These are phyloP conservation scores for Cantharis nigra DNA, from an alignment of 2,888 invertebrate genomes.

Conservation along the genomic window DNA sequence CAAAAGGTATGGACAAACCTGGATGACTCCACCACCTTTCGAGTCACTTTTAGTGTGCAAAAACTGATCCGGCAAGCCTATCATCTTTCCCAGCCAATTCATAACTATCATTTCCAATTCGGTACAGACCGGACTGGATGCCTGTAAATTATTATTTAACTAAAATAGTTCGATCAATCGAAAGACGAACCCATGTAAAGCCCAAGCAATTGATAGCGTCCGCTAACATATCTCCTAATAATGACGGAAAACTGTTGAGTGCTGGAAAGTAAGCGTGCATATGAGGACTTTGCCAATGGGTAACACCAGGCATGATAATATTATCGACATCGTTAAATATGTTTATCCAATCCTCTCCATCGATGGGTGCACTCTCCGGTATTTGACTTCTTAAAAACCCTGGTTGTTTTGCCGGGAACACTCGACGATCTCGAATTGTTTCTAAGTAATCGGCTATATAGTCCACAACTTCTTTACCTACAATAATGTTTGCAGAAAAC, in stretches of 20 bases:
- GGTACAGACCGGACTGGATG: constrained; percentile 96
- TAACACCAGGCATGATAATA: constrained; percentile 97
- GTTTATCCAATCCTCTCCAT: constrained; percentile 87
- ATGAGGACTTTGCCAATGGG: constrained; percentile 96
- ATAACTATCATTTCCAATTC: constrained; percentile 96
- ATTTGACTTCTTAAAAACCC: constrained; percentile 89
- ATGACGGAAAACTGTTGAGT: constrained; percentile 89
- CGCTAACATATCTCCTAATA: constrained; percentile 94
- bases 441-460: constrained; percentile 97
- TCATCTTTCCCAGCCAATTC: constrained; percentile 98
- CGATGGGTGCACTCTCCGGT: constrained; percentile 83
- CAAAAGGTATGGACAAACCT: constrained; percentile 60
- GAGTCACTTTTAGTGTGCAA: constrained; percentile 78
- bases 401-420: constrained; percentile 92
- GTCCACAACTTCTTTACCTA: constrained; percentile 97
- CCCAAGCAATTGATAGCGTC: constrained; percentile 93
- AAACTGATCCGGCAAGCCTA: constrained; percentile 92
- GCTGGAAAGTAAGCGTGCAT: constrained; percentile 99
- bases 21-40: constrained; percentile 93
- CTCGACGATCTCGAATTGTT: constrained; percentile 84
- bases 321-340: constrained; percentile 92
- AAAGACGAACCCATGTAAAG: constrained; percentile 88
- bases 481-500: not conserved
- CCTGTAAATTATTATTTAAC: constrained; percentile 60
- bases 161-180: not conserved